Evolutionary conservation across 2,113 vertebrate genomes (phyloP).

Genomic region (Rhineura floridana): DNA sequence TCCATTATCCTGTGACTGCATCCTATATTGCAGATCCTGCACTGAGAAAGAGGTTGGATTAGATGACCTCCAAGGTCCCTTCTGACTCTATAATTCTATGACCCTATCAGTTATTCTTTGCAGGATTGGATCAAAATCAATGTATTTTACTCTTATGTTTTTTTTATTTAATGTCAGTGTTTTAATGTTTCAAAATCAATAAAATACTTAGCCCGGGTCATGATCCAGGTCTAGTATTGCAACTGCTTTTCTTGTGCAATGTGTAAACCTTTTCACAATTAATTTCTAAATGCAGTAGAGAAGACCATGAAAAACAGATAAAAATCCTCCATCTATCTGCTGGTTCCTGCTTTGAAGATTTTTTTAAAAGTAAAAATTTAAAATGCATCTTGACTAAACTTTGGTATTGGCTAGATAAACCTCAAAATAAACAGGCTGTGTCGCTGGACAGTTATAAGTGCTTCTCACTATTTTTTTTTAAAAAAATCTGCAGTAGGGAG

Average conservation of each 20-base stretch:
- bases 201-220: neutral
- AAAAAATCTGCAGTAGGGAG: constrained; percentile 30
- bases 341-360: constrained; percentile 47
- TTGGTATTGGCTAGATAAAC: constrained; percentile 30
- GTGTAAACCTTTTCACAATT: constrained; percentile 34
- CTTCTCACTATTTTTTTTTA: neutral
- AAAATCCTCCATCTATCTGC: constrained; percentile 9
- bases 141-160: neutral
- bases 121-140: too few relatives aligned
- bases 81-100: too few relatives aligned
- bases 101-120: too few relatives aligned
- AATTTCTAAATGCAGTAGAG: constrained; percentile 18
- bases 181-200: neutral
- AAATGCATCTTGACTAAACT: constrained; percentile 23
- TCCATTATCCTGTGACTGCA: too few relatives aligned
- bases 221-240: neutral
- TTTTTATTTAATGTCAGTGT: neutral
- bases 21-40: too few relatives aligned
- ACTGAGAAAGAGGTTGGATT: too few relatives aligned
- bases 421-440: neutral
- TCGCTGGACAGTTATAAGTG: constrained; percentile 15
- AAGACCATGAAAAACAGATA: constrained; percentile 56
- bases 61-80: too few relatives aligned
- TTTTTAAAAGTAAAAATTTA: constrained; percentile 18
- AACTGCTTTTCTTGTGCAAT: constrained; percentile 30